Evolutionary conservation across 2,113 vertebrate species (phyloP).

Genomic region (Rhipidura dahli): DNA sequence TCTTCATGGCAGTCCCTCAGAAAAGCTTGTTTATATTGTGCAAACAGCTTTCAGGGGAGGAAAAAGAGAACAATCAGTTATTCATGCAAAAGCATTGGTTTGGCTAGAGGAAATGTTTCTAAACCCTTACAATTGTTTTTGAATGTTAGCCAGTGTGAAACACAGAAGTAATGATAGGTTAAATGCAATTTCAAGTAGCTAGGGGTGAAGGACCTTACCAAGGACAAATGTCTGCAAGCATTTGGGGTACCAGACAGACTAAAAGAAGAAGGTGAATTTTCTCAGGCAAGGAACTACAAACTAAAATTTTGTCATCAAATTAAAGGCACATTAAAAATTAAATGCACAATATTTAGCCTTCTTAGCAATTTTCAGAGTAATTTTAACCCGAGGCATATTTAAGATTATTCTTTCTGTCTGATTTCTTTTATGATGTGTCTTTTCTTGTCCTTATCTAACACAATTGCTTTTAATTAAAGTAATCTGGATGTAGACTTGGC

Average conservation of each 20-base stretch:
- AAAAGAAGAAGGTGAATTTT: neutral
- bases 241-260: neutral
- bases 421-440: neutral
- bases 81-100: constrained; percentile 1
- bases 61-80: constrained; percentile 57
- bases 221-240: neutral
- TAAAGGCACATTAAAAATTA: neutral
- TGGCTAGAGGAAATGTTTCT: constrained; percentile 37
- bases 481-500: neutral
- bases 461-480: constrained; percentile 12
- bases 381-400: neutral
- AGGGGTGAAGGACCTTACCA: neutral
- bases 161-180: neutral
- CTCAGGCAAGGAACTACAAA: neutral
- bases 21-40: constrained; percentile 19
- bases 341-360: neutral
- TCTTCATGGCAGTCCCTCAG: neutral
- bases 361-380: constrained; percentile 20
- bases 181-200: constrained; percentile 3
- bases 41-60: constrained; percentile 15
- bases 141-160: constrained; percentile 16
- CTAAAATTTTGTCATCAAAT: neutral
- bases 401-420: neutral
- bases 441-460: constrained; percentile 23
- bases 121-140: constrained; percentile 38